Conservation (phyloP, 2,113 vertebrate genomes). For the Xyliphius kryptos region DNA sequence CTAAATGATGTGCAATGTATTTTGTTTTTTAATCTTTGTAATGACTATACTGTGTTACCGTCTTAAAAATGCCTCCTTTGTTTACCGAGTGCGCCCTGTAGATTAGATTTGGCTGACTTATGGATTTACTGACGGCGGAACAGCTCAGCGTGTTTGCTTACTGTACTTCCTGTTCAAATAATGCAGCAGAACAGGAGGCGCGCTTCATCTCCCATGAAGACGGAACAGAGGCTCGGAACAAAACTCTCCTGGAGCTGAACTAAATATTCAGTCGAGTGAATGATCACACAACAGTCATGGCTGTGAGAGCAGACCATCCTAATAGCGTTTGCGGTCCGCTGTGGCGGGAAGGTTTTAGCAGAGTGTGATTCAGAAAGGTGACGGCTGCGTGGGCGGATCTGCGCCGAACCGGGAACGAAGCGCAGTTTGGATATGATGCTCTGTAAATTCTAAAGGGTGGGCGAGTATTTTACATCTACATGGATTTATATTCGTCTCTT, state of each 20-base stretch:
- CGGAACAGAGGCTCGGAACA: background rate
- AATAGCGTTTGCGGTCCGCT: background rate
- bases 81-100: slow-evolving; percentile 18
- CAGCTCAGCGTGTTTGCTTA: slow-evolving; percentile 33
- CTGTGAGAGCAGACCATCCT: background rate
- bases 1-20: too few relatives aligned
- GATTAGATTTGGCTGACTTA: slow-evolving; percentile 34
- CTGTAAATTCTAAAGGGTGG: too few relatives aligned
- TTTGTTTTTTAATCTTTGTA: too few relatives aligned
- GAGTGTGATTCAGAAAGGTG: slow-evolving; percentile 22
- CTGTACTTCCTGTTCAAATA: slow-evolving; percentile 26
- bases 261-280: background rate
- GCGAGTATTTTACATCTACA: too few relatives aligned
- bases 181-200: background rate
- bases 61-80: slow-evolving; percentile 7
- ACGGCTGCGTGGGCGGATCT: slow-evolving; percentile 7
- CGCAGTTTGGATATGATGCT: background rate
- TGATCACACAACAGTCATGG: background rate
- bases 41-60: too few relatives aligned
- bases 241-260: background rate
- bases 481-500: too few relatives aligned
- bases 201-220: background rate
- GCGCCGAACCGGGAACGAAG: background rate
- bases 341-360: background rate
- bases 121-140: slow-evolving; percentile 23